phyloP scores from a whole-genome alignment of 2,113 vertebrate species.

The Atrichornis clamosus region DNA sequence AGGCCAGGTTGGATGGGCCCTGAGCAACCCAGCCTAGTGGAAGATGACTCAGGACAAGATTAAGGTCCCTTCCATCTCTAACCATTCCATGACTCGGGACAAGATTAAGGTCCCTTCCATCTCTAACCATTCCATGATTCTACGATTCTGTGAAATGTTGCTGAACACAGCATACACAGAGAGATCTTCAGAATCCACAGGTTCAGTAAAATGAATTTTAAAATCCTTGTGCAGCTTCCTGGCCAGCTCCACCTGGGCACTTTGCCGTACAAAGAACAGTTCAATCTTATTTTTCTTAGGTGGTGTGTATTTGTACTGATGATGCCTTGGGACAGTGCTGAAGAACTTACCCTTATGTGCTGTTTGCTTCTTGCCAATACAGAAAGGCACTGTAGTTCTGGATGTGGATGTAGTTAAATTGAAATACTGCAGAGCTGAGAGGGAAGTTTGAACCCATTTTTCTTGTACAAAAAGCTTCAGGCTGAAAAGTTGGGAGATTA shows the following conservation, averaged over 20 bases:
- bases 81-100: neutral
- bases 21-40: neutral
- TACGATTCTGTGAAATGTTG: neutral
- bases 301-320: neutral
- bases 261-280: neutral
- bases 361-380: neutral
- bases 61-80: neutral
- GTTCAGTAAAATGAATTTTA: neutral
- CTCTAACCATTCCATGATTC: neutral
- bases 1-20: neutral
- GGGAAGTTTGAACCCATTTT: neutral
- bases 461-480: neutral
- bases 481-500: neutral
- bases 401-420: neutral
- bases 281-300: neutral
- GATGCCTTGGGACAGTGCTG: neutral
- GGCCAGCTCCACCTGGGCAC: neutral
- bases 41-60: neutral
- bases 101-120: neutral
- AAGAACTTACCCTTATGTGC: neutral
- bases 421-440: neutral
- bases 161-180: neutral
- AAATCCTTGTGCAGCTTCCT: neutral
- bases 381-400: neutral
- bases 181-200: neutral